Base-by-base conservation (phyloP, 2,888 invertebrate genomes). In the Troides oblongomaculatus region DNA sequence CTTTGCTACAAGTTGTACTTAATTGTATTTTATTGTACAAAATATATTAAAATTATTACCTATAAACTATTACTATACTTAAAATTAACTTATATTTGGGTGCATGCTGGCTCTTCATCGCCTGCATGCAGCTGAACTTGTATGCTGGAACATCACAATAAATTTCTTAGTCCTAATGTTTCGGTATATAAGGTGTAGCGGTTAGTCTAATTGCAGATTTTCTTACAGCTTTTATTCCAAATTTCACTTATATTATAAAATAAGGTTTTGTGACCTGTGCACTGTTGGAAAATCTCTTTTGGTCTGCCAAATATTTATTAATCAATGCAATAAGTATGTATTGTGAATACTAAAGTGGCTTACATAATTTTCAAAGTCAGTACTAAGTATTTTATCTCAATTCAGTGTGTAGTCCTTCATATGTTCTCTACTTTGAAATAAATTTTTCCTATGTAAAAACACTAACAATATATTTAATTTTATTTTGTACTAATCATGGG, bases 1-100 rank as follows among this genome's bases (percentile, higher is more conserved):
- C 93, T 94, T 94, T 94, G 94, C 94, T 94, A 94, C 94, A 93
- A 94, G 93, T 94, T 94, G 94, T 94, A 94, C 94, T 94, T 94
- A 94, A 94, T 93, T 93, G 91, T 90, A 93, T 93, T 94, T 93
- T 93, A 94, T 94, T 93, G 94, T 94, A 94, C 94, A 94, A 94
- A 94, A 94, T 94, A 94, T 94, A 93, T 93, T 93, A 94, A 90
- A 87, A 90, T 89, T 91, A 92, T 88, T 92, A 92, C 89, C 90
- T 92, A 92, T 92, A 83, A 91, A 89, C 89, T 89, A 89, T 85
- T 88, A 88, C 70, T 89, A 90, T 89, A 90, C 78, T 81, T 79
- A 90, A 82, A 87, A 84, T 81, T 88, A 87, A 90, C 88, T 87
- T 86, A 89, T 87, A 90, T 89, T 89, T 90, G 91, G 90, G 87